Percentiles rank a stretch among this genome's conserved stretches.
Conservation (phyloP, 2,888 invertebrate species). For the Nymphalis c-album region DNA sequence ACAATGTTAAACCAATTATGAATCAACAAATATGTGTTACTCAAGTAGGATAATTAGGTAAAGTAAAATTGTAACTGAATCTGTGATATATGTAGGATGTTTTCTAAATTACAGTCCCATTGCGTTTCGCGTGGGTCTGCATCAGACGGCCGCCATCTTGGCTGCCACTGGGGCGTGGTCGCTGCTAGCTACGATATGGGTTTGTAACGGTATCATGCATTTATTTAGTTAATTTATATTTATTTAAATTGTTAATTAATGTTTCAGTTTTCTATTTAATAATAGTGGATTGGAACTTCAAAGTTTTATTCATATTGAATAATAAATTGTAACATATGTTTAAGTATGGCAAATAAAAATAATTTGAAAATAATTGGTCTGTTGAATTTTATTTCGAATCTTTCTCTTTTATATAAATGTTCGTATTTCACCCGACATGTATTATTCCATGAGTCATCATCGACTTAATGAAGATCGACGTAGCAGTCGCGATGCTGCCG, state of each 20-base stretch:
- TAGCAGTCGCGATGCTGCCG: constrained; percentile 58
- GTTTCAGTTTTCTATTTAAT: constrained; percentile 72
- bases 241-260: constrained; percentile 42
- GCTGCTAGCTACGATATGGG: constrained; percentile 83
- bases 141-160: constrained; percentile 81
- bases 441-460: constrained; percentile 80
- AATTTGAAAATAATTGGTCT: constrained; percentile 54
- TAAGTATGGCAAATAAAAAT: constrained; percentile 77
- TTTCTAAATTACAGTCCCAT: constrained; percentile 82
- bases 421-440: constrained; percentile 76
- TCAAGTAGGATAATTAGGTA: constrained; percentile 58
- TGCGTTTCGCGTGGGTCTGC: constrained; percentile 82
- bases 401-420: constrained; percentile 51
- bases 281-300: constrained; percentile 71
- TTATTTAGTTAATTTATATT: constrained; percentile 56
- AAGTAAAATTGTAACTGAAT: constrained; percentile 64
- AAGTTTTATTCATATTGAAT: constrained; percentile 80
- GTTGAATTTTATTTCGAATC: constrained; percentile 55
- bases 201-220: constrained; percentile 82
- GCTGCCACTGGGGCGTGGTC: constrained; percentile 80
- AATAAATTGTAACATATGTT: constrained; percentile 78
- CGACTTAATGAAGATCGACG: constrained; percentile 62
- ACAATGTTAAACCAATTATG: constrained; percentile 78
- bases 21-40: constrained; percentile 42
- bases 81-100: constrained; percentile 81